These are phyloP conservation scores for Neodontobutis hainanensis DNA, from an alignment of 2,113 vertebrate species.

Conservation along the genomic window DNA sequence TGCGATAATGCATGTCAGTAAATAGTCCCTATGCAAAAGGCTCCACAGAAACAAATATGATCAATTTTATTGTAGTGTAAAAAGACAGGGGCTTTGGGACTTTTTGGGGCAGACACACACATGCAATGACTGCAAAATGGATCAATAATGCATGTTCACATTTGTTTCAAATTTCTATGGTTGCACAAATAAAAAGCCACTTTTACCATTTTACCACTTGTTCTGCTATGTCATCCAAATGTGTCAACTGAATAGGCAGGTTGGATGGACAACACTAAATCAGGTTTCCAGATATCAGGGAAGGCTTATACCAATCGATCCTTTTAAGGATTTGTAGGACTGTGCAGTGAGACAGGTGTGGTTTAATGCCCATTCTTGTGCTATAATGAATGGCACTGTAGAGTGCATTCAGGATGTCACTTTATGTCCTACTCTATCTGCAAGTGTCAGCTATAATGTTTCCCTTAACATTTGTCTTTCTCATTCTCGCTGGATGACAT, in stretches of 20 bases:
- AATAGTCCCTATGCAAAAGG: slow-evolving; percentile 45
- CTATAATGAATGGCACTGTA: slow-evolving; percentile 32
- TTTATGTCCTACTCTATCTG: slow-evolving; percentile 39
- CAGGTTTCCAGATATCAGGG: slow-evolving; percentile 36
- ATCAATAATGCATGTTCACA: neutral
- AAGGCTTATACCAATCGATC: slow-evolving; percentile 44
- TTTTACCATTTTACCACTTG: slow-evolving; percentile 1
- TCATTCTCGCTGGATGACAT: slow-evolving; percentile 41
- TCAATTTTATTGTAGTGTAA: slow-evolving; percentile 57
- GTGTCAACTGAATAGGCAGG: slow-evolving; percentile 8
- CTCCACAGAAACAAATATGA: slow-evolving; percentile 54
- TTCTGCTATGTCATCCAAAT: slow-evolving; percentile 23
- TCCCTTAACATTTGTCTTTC: slow-evolving; percentile 31
- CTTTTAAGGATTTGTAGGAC: slow-evolving; percentile 50
- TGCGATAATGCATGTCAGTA: slow-evolving; percentile 45
- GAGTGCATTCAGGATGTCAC: slow-evolving; percentile 38
- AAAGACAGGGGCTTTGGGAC: slow-evolving; percentile 8
- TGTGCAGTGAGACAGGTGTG: slow-evolving; percentile 31
- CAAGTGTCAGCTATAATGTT: slow-evolving; percentile 20
- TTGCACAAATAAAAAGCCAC: neutral
- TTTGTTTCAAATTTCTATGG: neutral
- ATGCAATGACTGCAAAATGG: no score
- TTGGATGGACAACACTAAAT: slow-evolving; percentile 60
- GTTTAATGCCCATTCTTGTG: slow-evolving; percentile 41
- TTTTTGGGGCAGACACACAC: slow-evolving; percentile 24